Base-by-base conservation (phyloP, 2,888 invertebrate genomes). In the Buathra laborator region DNA sequence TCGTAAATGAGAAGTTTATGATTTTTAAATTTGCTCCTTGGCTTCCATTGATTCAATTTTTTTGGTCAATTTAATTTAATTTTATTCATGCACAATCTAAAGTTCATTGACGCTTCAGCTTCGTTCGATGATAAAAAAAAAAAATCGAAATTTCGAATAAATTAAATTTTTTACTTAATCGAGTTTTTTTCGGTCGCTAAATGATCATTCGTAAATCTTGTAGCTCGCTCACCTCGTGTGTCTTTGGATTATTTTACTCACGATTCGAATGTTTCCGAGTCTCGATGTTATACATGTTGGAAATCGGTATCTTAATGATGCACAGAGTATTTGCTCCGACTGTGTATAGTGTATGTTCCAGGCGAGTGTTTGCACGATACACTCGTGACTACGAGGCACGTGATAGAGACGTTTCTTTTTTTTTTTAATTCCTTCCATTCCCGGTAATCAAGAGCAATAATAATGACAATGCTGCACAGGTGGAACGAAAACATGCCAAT, bases 361-460 rank as follows among this genome's bases (percentile, higher is more conserved):
- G 68, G 78, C 75, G 74, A 78, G 56, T 81, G 32, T 74, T 72
- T 68, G 19, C 64, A 62, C 72, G 77, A 46, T 71, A 75, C 64
- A 75, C 82, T 85, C 84, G 85, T 85, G 78, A 85, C 82, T 71
- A 16, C 14, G 43, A 51, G 29, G 79, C 85, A 82, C 85, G 85
- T 79, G 85, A 74, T 46, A 46, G 19, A 44, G 64, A 71, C 56
- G 75, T 66, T 79, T 72, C 74, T 74, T 77, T 72, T 78, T 74
- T 77, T 68, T 84, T 51, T 44, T 32, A 51, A 56, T 67, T 81
- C 66, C 56, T 67, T 79, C 16, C 79, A 66, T 78, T 81, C 68
- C 29, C n/a, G 71, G 48, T 81, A 84, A 84, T 84, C 84, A 81
- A 77, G 76, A 84, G 72, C 66, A 84, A 62, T 77, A 71, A 76